These are phyloP conservation scores for Drosophila suboccidentalis DNA, from an alignment of 2,888 invertebrate genomes.

Conservation along the genomic window DNA sequence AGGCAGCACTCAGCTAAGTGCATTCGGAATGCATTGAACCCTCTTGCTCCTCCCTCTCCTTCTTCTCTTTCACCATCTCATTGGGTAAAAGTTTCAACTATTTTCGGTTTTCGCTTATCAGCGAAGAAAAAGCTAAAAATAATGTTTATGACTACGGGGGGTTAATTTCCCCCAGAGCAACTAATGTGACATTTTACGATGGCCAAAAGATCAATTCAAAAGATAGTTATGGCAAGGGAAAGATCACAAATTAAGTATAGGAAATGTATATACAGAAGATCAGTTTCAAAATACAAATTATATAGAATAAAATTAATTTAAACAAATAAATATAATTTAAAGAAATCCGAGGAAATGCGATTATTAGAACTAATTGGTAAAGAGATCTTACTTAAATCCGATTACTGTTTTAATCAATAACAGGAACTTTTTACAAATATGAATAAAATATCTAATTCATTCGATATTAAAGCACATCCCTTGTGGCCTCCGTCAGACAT, in stretches of 20 bases:
- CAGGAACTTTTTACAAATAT: not conserved
- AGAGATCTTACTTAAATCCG: not conserved
- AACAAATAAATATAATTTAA: not conserved
- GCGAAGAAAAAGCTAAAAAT: slow-evolving; percentile 49
- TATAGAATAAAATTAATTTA: not conserved
- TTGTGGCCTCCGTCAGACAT: slow-evolving; percentile 6
- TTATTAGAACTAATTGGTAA: no score
- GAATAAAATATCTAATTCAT: not conserved
- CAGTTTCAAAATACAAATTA: not conserved
- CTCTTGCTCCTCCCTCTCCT: not conserved
- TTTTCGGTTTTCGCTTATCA: slow-evolving; percentile 51
- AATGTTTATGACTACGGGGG: slow-evolving; percentile 40
- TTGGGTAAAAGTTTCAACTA: slow-evolving; percentile 30
- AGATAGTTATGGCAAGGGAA: slow-evolving; percentile 5
- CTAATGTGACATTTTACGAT: slow-evolving; percentile 34
- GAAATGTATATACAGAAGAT: not conserved
- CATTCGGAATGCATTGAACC: slow-evolving; percentile 53
- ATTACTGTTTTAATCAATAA: not conserved
- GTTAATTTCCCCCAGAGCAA: not conserved
- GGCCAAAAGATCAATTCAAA: slow-evolving; percentile 31
- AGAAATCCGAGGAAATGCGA: no score
- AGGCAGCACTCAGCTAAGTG: slow-evolving; percentile 74
- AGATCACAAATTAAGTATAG: not conserved
- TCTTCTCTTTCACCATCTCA: not conserved
- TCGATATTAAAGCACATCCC: slow-evolving; percentile 24